Conservation (phyloP, 2,888 invertebrate species). For the Coleophora flavipennella region DNA sequence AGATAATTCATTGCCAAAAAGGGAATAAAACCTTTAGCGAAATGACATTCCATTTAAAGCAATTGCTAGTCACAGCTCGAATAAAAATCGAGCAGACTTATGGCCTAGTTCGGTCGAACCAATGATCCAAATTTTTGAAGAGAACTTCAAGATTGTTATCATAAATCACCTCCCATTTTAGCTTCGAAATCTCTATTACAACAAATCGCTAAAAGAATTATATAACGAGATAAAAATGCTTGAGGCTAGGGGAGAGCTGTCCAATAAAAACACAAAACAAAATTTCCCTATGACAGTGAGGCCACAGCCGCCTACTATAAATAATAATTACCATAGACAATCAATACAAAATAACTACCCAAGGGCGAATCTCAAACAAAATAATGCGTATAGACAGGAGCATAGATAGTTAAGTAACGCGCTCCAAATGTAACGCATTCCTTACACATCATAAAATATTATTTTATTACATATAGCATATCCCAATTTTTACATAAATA, state of each 20-base stretch:
- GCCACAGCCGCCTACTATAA: no score
- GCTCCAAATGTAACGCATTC: no score
- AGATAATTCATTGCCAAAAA: not conserved
- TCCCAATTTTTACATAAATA: no score
- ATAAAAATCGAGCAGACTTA: not conserved
- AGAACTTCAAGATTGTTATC: not conserved
- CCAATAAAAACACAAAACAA: not conserved
- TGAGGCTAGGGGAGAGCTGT: not conserved
- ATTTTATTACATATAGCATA: no score
- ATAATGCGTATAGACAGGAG: no score
- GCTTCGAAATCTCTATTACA: not conserved
- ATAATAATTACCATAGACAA: no score
- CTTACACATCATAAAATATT: no score
- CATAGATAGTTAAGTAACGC: no score
- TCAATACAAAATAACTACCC: no score
- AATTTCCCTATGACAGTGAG: no score
- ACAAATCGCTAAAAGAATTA: not conserved
- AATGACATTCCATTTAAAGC: not conserved
- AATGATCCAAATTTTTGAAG: not conserved
- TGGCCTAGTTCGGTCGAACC: not conserved
- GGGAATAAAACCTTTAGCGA: not conserved
- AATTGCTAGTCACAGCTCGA: not conserved
- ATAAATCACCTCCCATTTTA: not conserved
- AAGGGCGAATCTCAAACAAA: no score
- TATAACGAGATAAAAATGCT: not conserved